phyloP scores from a whole-genome alignment of 2,888 invertebrate species.

The Diarsia dahlii region DNA sequence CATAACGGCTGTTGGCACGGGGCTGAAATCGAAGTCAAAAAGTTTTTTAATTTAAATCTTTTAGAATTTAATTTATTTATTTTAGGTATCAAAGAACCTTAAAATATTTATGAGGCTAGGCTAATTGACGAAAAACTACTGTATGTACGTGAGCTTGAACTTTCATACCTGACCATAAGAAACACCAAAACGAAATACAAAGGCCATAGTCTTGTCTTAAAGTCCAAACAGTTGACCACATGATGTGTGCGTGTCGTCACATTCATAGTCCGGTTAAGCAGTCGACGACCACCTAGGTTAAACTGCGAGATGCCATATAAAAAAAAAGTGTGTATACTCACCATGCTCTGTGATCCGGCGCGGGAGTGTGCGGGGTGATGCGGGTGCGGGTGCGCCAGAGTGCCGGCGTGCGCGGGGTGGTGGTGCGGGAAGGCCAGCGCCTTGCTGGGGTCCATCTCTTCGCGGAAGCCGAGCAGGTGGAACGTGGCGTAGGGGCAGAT shows the following conservation, averaged over 20 bases:
- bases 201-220: background rate
- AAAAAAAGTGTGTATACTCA: constrained; percentile 74
- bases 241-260: no score
- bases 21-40: constrained; percentile 80
- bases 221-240: background rate
- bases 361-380: constrained; percentile 95
- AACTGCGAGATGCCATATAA: no score
- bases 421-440: constrained; percentile 96
- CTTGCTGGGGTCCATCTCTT: constrained; percentile 98
- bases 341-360: constrained; percentile 97
- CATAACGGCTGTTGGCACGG: constrained; percentile 93
- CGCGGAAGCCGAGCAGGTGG: constrained; percentile 98
- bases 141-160: background rate
- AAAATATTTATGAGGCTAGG: background rate
- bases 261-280: no score
- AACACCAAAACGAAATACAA: background rate
- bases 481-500: constrained; percentile 99
- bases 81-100: no score
- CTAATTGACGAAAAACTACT: no score
- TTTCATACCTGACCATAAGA: background rate
- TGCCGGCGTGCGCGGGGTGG: constrained; percentile 95
- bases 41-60: no score
- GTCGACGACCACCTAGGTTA: no score
- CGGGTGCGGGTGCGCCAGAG: constrained; percentile 94
- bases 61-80: no score